Evolutionary conservation across 2,888 invertebrate genomes (phyloP).

Genomic region (Mesorhabditis sp.): DNA sequence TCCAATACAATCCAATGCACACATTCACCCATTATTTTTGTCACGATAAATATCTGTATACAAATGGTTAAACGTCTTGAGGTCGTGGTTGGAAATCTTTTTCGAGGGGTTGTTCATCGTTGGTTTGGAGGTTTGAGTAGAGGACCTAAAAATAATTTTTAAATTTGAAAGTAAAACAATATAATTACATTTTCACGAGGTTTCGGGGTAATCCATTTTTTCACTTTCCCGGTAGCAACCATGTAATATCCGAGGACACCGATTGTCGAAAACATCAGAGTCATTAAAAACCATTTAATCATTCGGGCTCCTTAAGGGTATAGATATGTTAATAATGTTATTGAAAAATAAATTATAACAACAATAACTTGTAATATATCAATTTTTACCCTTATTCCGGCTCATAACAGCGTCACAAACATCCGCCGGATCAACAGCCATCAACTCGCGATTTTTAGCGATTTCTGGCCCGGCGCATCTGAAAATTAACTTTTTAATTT

Average conservation of each 20-base stretch:
- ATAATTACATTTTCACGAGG: background rate
- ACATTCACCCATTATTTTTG: conserved; percentile 15
- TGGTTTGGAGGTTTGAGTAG: conserved; percentile 28
- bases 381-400: conserved; percentile 11
- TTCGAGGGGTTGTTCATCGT: conserved; percentile 25
- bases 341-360: no score
- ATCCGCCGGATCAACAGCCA: conserved; percentile 13
- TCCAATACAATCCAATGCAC: background rate
- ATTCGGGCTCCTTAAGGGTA: conserved; percentile 8
- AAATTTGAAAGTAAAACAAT: conserved; percentile 11
- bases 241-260: conserved; percentile 12
- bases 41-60: conserved; percentile 6
- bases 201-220: background rate
- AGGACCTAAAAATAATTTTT: conserved; percentile 11
- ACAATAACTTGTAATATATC: no score
- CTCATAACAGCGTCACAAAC: conserved; percentile 21
- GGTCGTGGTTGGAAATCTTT: conserved; percentile 32
- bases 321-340: no score
- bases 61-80: conserved; percentile 28
- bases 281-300: conserved; percentile 16
- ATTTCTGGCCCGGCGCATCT: conserved; percentile 21
- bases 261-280: conserved; percentile 13
- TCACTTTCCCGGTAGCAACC: conserved; percentile 16
- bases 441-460: conserved; percentile 12
- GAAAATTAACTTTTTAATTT: background rate